Conservation (phyloP, 2,888 invertebrate genomes). For the Dione vanillae region DNA sequence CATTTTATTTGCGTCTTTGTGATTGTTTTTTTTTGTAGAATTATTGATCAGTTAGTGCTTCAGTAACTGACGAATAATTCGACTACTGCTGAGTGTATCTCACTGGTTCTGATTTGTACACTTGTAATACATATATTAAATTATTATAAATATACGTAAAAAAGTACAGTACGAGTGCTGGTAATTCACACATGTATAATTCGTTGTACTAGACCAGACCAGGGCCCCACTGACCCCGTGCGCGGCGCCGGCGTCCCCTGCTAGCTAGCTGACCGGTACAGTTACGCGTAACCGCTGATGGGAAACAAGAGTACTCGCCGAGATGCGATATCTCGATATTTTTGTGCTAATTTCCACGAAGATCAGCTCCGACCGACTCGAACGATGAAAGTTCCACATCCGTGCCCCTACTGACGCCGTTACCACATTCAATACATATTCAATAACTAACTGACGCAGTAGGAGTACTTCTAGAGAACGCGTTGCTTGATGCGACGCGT, state of each 20-base stretch:
- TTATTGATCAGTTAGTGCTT: not conserved
- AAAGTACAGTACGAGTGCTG: no score
- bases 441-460: not conserved
- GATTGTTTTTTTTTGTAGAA: not conserved
- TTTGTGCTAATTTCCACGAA: slow-evolving; percentile 48
- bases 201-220: no score
- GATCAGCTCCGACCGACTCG: slow-evolving; percentile 26
- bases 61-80: not conserved
- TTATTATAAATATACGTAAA: no score
- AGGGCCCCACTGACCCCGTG: slow-evolving; percentile 70
- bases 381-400: slow-evolving; percentile 15
- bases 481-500: no score
- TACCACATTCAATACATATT: slow-evolving; percentile 3
- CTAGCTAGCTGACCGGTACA: slow-evolving; percentile 49
- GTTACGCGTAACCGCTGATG: slow-evolving; percentile 52
- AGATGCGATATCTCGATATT: slow-evolving; percentile 43
- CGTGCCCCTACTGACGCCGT: not conserved
- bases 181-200: no score
- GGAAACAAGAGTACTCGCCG: slow-evolving; percentile 29
- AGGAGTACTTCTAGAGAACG: no score
- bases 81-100: no score
- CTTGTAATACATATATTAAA: no score
- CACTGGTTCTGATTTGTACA: no score
- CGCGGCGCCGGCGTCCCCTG: slow-evolving; percentile 63
- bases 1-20: slow-evolving; percentile 4